Evolutionary conservation across 2,797 vertebrate species (phyloP), one percentile per base, ranked within the genome.

Genomic region (Hylomyscus alleni): DNA sequence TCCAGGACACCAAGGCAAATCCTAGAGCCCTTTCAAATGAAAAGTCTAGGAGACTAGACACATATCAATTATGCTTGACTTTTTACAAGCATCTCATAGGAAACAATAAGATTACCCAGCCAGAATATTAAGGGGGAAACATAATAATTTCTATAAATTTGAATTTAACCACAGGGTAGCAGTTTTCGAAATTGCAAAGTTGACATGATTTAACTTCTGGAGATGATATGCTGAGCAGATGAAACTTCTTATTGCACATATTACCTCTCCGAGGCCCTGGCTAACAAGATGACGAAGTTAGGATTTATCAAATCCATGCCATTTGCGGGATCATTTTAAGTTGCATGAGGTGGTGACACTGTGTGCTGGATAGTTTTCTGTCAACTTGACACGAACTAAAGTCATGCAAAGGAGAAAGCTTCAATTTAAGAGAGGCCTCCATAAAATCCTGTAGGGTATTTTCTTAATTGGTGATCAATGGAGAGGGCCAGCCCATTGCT

Each of bases 31-130:
- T 31, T 54, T 92, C 76, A 85, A 52, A 77, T 77, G 75, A 92
- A 92, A 81, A 87, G 37, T 76, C 6, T 77, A 80, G 83, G 69
- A 40, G 52, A 65, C 78, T 6, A 81, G 62, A 96, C 44, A 94
- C 31, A 83, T 40, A 88, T 40, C 40, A 67, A 90, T 89, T 82
- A 86, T 80, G 77, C 90, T 54, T 62, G 94, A 91, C 44, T 80
- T 80, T 95, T 96, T 75, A 90, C 5, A 73, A 91, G 65, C 29
- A 65, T 93, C 44, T 52, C 90, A 58, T 91, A 86, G 6, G 56
- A 92, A 95, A 75, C 44, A 34, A 13, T 37, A 85, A 29, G 73
- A 44, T 80, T 20, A 69, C 44, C 4, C 26, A 95, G 62, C 56
- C 56, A 89, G 69, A 85, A 76, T 44, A 69, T 52, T 78, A 91